Evolutionary conservation across 1,140 invertebrate genomes (phyloP).

Genomic region (Zaprionus lachaisei): DNA sequence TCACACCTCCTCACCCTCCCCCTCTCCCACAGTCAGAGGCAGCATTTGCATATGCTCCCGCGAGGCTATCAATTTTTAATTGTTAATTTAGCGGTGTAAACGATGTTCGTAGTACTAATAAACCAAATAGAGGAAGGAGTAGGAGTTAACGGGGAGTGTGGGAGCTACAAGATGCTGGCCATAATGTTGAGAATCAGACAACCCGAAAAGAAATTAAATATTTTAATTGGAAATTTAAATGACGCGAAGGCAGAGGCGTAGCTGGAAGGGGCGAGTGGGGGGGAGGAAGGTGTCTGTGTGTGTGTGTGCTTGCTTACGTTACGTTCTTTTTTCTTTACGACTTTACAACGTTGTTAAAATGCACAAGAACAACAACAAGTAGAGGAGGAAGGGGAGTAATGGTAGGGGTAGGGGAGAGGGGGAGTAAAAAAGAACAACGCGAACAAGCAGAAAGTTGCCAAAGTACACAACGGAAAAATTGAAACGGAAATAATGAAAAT

Average conservation of each 20-base stretch:
- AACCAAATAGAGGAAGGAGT: slow-evolving; percentile 8
- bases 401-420: neutral
- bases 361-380: slow-evolving; percentile 52
- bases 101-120: slow-evolving; percentile 60
- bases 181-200: slow-evolving; percentile 63
- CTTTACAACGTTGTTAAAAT: slow-evolving; percentile 81
- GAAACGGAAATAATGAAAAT: slow-evolving; percentile 83
- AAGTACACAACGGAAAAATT: slow-evolving; percentile 78
- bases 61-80: slow-evolving; percentile 81
- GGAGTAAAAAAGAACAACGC: slow-evolving; percentile 12
- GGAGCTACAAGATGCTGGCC: slow-evolving; percentile 33
- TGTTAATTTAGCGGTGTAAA: slow-evolving; percentile 81
- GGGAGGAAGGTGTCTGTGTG: slow-evolving; percentile 48
- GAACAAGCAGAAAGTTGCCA: slow-evolving; percentile 51
- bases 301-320: slow-evolving; percentile 50
- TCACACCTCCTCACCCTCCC: neutral
- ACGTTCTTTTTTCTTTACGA: slow-evolving; percentile 61
- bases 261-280: neutral
- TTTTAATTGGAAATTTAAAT: slow-evolving; percentile 83
- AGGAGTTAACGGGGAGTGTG: neutral
- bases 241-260: slow-evolving; percentile 27
- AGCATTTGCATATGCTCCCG: slow-evolving; percentile 58
- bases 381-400: neutral
- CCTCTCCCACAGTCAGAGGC: neutral
- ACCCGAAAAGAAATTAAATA: slow-evolving; percentile 79